These are phyloP conservation scores for Atrina japonica DNA, from an alignment of 2,888 invertebrate genomes.

Conservation along the genomic window DNA sequence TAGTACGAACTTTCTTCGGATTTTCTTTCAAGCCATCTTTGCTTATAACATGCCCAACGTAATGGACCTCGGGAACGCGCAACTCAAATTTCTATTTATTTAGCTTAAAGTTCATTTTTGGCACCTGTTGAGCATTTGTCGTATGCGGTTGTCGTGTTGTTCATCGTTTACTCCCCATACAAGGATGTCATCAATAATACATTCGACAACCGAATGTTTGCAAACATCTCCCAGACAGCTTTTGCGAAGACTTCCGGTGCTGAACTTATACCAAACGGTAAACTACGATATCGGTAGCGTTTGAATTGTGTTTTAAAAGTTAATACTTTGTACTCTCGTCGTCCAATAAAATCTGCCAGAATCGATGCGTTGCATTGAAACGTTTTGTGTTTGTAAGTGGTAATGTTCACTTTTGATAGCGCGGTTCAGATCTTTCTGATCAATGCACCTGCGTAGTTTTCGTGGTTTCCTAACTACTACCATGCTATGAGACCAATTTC, in stretches of 20 bases:
- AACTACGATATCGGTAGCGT: slow-evolving; percentile 15
- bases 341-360: slow-evolving; percentile 36
- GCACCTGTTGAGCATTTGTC: slow-evolving; percentile 23
- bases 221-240: no score
- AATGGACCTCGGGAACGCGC: slow-evolving; percentile 28
- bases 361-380: slow-evolving; percentile 37
- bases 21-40: slow-evolving; percentile 10
- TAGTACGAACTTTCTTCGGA: slow-evolving; percentile 8
- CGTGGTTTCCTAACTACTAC: slow-evolving; percentile 28
- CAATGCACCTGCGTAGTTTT: slow-evolving; percentile 20
- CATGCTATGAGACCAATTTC: slow-evolving; percentile 39
- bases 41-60: slow-evolving; percentile 26
- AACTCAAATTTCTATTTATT: slow-evolving; percentile 29
- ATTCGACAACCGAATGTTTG: slow-evolving; percentile 6
- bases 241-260: no score
- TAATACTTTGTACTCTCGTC: slow-evolving; percentile 30
- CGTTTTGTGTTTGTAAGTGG: slow-evolving; percentile 8
- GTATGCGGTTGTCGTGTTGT: slow-evolving; percentile 24
- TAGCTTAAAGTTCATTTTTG: slow-evolving; percentile 32
- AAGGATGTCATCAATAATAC: slow-evolving; percentile 32
- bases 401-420: slow-evolving; percentile 38
- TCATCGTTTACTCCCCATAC: slow-evolving; percentile 21
- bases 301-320: slow-evolving; percentile 37
- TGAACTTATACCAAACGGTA: slow-evolving; percentile 19
- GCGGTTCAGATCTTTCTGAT: slow-evolving; percentile 35